phyloP scores from a whole-genome alignment of 2,113 vertebrate species.

The Sprattus sprattus region DNA sequence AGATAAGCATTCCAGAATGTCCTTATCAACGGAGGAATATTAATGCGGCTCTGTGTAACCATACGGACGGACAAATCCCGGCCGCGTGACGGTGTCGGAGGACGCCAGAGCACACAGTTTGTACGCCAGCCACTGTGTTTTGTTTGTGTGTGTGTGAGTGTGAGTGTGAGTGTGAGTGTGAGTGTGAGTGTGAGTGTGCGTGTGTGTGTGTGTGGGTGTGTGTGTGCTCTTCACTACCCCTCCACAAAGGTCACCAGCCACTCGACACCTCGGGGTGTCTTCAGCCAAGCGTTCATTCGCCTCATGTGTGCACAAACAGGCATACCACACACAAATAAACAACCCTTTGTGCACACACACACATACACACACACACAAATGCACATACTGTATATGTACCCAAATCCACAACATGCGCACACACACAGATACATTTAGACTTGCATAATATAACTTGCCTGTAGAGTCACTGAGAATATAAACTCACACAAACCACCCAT shows the following conservation, averaged over 20 bases:
- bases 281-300: not conserved
- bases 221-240: not conserved
- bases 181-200: not conserved
- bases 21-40: constrained; percentile 9
- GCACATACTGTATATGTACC: constrained; percentile 24
- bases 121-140: not conserved
- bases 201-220: not conserved
- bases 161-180: not conserved
- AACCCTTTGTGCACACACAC: not conserved
- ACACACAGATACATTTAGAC: not conserved
- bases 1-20: not conserved
- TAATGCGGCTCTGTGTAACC: not conserved
- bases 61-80: not conserved
- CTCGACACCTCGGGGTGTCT: not conserved
- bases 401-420: not conserved
- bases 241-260: not conserved
- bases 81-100: not conserved
- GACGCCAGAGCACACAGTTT: not conserved
- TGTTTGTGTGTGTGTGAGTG: not conserved
- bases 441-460: not conserved
- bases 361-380: constrained; percentile 19
- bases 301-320: not conserved
- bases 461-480: not conserved
- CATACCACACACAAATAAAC: not conserved
- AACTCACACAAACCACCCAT: not conserved